Base-by-base conservation (phyloP, 2,888 invertebrate species). In the Cataglyphis rosenhaueri region DNA sequence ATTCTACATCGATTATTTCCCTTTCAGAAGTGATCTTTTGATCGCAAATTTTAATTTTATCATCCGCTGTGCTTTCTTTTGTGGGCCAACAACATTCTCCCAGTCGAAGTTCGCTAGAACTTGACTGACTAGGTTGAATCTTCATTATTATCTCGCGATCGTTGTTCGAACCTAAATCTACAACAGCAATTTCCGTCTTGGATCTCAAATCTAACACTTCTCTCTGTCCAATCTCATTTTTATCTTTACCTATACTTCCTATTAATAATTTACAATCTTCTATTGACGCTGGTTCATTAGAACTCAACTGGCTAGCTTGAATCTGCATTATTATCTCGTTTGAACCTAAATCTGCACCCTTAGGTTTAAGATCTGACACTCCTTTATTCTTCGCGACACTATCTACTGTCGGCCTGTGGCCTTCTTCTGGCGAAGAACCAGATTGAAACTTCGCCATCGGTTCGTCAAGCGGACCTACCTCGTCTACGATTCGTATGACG, bases 401-500 rank as follows among this genome's bases (percentile, higher is more conserved):
- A 18, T 65, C 38, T 65, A 64, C 8, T 8, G 12, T 41, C 15
- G 59, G 32, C 9, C 8, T 61, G 25, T 10, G 71, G 12, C 29
- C 78, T 0, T 61, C 71, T 61, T 70, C 32, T 8, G 44, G 25
- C 59, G 71, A 61, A 35, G 59, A 32, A 25, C 25, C 78, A 12
- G 59, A 44, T 8, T 44, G 78, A 12, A 21, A 25, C 32, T 12
- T 78, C 57, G 74, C 25, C 48, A 21, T 76, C 52, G 81, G 15
- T n/a, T 66, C 82, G 25, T 70, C 70, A 44, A 61, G 74, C 66
- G 86, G 86, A 91, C 93, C 93, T 93, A 93, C 93, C 93, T 93
- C 92, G 78, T 91, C 89, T 85, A 93, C 90, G 86, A 93, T 92
- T 88, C 92, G 92, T 85, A 92, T 92, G 78, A 92, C 91, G 84